These are phyloP conservation scores for Chaetops frenatus DNA, from an alignment of 2,113 vertebrate species.

Conservation along the genomic window DNA sequence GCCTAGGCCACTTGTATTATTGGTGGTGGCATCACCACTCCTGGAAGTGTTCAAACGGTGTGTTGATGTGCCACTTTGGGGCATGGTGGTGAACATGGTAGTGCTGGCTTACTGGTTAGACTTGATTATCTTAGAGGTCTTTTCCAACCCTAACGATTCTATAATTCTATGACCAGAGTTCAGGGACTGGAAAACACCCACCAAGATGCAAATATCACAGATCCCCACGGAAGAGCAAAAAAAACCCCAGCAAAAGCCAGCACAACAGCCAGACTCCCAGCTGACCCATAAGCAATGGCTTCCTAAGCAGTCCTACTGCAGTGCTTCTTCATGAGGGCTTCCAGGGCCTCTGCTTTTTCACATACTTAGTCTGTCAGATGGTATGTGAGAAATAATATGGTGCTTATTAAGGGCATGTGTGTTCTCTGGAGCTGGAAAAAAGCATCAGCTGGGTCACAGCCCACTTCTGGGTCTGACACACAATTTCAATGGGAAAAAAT, in stretches of 20 bases:
- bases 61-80: background rate
- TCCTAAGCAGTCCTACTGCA: background rate
- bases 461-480: background rate
- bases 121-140: background rate
- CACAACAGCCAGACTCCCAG: background rate
- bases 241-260: background rate
- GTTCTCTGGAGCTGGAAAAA: background rate
- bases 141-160: background rate
- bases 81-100: background rate
- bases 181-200: background rate
- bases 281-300: accelerated
- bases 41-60: background rate
- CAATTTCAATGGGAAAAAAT: background rate
- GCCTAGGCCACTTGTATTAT: accelerated
- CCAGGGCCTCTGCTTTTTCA: background rate
- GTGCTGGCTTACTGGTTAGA: background rate
- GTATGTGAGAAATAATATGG: background rate
- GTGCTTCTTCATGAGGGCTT: background rate
- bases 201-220: accelerated
- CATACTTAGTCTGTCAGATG: background rate
- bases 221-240: background rate
- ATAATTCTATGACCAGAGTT: background rate
- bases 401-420: background rate
- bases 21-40: background rate
- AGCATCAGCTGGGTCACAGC: background rate